Conservation (phyloP, 2,113 vertebrate genomes). For the Rhinolophus ferrumequinum region DNA sequence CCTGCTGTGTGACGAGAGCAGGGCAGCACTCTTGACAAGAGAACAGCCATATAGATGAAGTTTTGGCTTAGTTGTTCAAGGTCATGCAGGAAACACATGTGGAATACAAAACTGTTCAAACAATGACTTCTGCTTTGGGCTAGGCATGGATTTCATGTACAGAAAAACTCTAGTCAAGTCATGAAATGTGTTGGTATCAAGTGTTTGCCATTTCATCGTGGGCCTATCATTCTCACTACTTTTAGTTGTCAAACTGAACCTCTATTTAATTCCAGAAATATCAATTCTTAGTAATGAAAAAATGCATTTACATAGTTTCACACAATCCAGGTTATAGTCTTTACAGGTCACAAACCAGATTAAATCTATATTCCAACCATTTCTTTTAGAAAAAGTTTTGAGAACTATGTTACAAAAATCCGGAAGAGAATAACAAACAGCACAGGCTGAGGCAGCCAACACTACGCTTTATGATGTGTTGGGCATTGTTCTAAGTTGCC, state of each 20-base stretch:
- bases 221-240: background rate
- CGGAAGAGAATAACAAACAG: background rate
- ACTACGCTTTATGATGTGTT: background rate
- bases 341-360: background rate
- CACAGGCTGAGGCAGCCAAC: background rate
- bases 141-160: background rate
- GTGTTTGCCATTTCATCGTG: background rate
- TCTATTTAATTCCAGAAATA: background rate
- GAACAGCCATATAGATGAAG: background rate
- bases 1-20: background rate
- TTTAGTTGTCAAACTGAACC: background rate
- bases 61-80: background rate
- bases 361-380: conserved; percentile 13
- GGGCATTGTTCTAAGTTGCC: background rate
- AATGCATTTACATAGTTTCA: background rate
- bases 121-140: background rate
- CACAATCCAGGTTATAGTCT: background rate
- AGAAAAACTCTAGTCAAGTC: background rate
- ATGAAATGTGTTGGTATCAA: background rate
- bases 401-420: conserved; percentile 8
- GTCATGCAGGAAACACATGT: background rate
- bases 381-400: background rate
- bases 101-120: background rate
- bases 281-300: conserved; percentile 8
- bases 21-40: background rate